These are phyloP conservation scores for Idaea dimidiata DNA, from an alignment of 2,888 invertebrate species.

Conservation along the genomic window DNA sequence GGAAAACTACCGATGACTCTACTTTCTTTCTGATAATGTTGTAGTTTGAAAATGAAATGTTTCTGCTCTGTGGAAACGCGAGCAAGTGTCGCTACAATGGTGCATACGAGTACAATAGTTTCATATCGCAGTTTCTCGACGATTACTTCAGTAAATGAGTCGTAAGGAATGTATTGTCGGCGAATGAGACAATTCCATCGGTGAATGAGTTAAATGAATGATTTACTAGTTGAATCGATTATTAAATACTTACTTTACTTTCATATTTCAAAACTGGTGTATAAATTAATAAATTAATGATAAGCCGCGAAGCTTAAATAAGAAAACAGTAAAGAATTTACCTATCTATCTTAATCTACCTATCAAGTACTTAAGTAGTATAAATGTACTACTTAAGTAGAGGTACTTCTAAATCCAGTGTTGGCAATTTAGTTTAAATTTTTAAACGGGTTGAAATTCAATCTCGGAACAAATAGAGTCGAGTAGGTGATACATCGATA, in stretches of 20 bases:
- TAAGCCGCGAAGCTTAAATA: too few relatives aligned
- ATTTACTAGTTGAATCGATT: conserved; percentile 22
- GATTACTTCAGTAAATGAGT: conserved; percentile 63
- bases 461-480: conserved; percentile 24
- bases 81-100: conserved; percentile 19
- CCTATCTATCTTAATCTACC: too few relatives aligned
- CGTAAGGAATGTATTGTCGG: conserved; percentile 53
- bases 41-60: background rate
- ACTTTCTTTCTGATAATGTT: too few relatives aligned
- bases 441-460: conserved; percentile 7
- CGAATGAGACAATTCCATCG: conserved; percentile 45
- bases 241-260: background rate
- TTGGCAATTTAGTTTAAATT: conserved; percentile 6
- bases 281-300: too few relatives aligned
- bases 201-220: conserved; percentile 40
- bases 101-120: conserved; percentile 50
- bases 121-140: conserved; percentile 62
- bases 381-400: background rate
- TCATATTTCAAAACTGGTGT: too few relatives aligned
- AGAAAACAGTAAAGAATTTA: too few relatives aligned
- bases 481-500: conserved; percentile 31
- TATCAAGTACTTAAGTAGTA: too few relatives aligned
- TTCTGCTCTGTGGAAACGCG: conserved; percentile 28
- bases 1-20: too few relatives aligned
- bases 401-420: background rate